Percentiles rank a stretch among this genome's conserved stretches.
Evolutionary conservation across 1,140 invertebrate species (phyloP).

Genomic region (Monochamus saltuarius): DNA sequence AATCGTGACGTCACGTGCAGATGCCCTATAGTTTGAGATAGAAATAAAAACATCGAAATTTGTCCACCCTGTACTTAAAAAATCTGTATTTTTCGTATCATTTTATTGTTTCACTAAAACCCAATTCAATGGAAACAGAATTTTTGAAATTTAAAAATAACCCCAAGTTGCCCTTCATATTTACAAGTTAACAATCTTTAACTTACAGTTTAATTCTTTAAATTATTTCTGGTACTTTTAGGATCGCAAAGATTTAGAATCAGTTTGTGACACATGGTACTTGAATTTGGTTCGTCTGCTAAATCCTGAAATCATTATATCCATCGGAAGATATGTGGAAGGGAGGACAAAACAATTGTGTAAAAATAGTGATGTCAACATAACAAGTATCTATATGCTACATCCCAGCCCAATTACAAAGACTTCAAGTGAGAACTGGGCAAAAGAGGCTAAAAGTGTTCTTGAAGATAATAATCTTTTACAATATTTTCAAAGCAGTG

Average conservation of each 20-base stretch:
- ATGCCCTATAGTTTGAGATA: no score
- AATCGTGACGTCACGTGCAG: no score
- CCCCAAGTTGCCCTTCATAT: no score
- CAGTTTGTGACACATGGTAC: constrained; percentile 67
- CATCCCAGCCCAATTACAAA: constrained; percentile 90
- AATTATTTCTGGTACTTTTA: constrained; percentile 10
- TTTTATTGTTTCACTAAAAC: no score
- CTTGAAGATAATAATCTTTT: constrained; percentile 59
- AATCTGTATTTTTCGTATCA: no score
- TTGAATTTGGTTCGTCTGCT: constrained; percentile 68
- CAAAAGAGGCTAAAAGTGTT: constrained; percentile 65
- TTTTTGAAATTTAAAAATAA: no score
- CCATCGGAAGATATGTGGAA: constrained; percentile 80
- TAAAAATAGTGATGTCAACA: constrained; percentile 52
- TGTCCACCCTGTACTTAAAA: no score
- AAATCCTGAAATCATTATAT: constrained; percentile 70
- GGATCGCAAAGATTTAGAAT: constrained; percentile 55
- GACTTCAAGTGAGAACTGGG: constrained; percentile 77
- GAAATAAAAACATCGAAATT: no score
- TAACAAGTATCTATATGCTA: constrained; percentile 68
- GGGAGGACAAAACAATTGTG: constrained; percentile 64
- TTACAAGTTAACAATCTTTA: no score
- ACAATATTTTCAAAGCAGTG: constrained; percentile 57
- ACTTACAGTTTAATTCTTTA: no score
- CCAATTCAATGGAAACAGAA: no score